phyloP scores from a whole-genome alignment of 2,113 vertebrate species.

The Notechis scutatus region DNA sequence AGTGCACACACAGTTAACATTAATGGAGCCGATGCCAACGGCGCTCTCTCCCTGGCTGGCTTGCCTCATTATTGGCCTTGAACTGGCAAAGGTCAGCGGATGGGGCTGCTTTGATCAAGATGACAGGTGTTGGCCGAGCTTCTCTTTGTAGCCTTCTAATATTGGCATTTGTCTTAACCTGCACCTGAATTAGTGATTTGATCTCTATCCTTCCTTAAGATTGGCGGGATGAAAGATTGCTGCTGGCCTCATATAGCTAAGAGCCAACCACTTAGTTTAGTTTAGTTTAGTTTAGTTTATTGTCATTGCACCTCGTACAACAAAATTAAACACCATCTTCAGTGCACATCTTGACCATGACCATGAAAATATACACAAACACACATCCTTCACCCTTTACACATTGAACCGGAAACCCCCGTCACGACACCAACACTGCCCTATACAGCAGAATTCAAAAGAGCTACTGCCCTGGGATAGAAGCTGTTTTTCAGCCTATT shows the following conservation, averaged over 20 bases:
- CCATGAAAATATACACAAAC: too few relatives aligned
- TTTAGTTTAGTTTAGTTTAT: too few relatives aligned
- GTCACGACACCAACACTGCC: too few relatives aligned
- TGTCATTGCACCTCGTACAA: too few relatives aligned
- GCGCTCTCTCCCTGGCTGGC: constrained; percentile 76
- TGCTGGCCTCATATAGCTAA: constrained; percentile 22
- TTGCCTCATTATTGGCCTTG: constrained; percentile 83
- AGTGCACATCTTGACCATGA: too few relatives aligned
- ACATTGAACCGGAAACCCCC: too few relatives aligned
- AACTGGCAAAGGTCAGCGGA: constrained; percentile 79
- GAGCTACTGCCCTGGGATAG: too few relatives aligned
- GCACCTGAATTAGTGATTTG: constrained; percentile 72
- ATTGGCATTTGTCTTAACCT: constrained; percentile 77
- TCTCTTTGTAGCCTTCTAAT: constrained; percentile 74
- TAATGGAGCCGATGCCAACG: constrained; percentile 72
- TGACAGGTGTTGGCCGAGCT: constrained; percentile 76
- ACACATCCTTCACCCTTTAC: too few relatives aligned
- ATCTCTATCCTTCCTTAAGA: constrained; percentile 65
- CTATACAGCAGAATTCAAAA: too few relatives aligned
- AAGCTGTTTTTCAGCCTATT: too few relatives aligned
- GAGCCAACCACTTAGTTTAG: constrained; percentile 17
- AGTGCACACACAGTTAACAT: constrained; percentile 56
- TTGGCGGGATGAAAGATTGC: constrained; percentile 56
- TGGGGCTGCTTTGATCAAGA: constrained; percentile 70
- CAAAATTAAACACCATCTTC: too few relatives aligned